A percentile compares a stretch with the other conserved stretches of the same genome.
These are phyloP conservation scores for Capreolus pygargus DNA, from an alignment of 2,113 vertebrate genomes.

Conservation along the genomic window DNA sequence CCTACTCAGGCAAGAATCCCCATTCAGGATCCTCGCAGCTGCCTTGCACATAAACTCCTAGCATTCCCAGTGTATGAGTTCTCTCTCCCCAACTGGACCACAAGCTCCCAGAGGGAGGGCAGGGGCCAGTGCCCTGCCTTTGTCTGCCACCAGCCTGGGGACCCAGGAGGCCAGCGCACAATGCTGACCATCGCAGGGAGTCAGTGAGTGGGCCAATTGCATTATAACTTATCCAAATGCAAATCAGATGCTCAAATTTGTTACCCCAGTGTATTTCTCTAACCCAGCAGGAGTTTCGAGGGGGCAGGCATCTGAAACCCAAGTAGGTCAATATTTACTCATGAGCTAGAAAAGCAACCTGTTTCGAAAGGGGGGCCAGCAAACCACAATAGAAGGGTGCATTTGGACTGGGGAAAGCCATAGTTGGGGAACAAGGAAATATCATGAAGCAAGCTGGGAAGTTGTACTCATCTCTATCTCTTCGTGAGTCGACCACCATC, in stretches of 20 bases:
- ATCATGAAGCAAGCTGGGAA: not conserved
- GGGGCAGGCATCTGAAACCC: constrained; percentile 46
- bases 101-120: not conserved
- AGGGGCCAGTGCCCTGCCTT: not conserved
- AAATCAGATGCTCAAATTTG: not conserved
- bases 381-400: not conserved
- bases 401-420: not conserved
- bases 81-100: not conserved
- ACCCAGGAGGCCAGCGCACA: not conserved
- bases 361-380: not conserved
- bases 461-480: not conserved
- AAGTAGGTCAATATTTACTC: constrained; percentile 67
- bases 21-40: not conserved
- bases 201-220: not conserved
- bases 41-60: not conserved
- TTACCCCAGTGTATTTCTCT: constrained; percentile 20
- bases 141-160: not conserved
- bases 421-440: not conserved
- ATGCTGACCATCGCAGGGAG: not conserved
- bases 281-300: not conserved
- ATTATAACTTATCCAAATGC: constrained; percentile 16
- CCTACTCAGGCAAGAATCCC: constrained; percentile 7
- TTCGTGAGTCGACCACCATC: not conserved
- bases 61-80: not conserved
- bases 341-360: constrained; percentile 51